These are phyloP conservation scores for Linnaemya tessellans DNA, from an alignment of 2,888 invertebrate genomes.

Conservation along the genomic window DNA sequence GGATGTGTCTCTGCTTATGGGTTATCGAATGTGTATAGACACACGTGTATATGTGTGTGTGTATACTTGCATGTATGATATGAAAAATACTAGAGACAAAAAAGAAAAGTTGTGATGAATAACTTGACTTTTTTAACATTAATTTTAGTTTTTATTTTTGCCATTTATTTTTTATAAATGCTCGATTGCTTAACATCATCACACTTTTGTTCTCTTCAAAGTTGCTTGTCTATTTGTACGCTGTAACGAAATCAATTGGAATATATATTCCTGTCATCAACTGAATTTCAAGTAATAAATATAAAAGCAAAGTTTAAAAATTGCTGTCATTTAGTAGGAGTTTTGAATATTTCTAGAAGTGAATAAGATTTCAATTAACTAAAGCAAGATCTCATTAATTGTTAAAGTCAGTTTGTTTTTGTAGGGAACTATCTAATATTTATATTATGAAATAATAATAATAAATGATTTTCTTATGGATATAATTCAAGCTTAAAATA, in stretches of 20 bases:
- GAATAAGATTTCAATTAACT: not conserved
- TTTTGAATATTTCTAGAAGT: not conserved
- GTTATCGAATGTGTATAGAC: not conserved
- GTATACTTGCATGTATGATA: not conserved
- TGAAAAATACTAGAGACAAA: not conserved
- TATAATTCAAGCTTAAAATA: too few relatives aligned
- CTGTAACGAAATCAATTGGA: conserved; percentile 30
- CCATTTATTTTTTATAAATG: not conserved
- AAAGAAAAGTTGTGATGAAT: conserved; percentile 32
- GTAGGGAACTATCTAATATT: not conserved
- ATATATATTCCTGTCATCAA: conserved; percentile 38
- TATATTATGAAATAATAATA: not conserved
- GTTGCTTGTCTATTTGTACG: not conserved
- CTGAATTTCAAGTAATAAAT: conserved; percentile 14
- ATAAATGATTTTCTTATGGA: too few relatives aligned
- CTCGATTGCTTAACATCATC: conserved; percentile 7
- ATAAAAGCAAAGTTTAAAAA: not conserved
- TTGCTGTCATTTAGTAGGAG: conserved; percentile 13
- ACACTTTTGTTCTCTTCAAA: not conserved
- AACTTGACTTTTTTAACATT: conserved; percentile 37
- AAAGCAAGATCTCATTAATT: not conserved
- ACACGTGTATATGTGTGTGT: not conserved
- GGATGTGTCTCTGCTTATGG: conserved; percentile 10
- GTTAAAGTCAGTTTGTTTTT: not conserved
- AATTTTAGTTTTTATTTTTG: conserved; percentile 8